Evolutionary conservation across 1,140 invertebrate species (phyloP).

Genomic region (Leptinotarsa texana): DNA sequence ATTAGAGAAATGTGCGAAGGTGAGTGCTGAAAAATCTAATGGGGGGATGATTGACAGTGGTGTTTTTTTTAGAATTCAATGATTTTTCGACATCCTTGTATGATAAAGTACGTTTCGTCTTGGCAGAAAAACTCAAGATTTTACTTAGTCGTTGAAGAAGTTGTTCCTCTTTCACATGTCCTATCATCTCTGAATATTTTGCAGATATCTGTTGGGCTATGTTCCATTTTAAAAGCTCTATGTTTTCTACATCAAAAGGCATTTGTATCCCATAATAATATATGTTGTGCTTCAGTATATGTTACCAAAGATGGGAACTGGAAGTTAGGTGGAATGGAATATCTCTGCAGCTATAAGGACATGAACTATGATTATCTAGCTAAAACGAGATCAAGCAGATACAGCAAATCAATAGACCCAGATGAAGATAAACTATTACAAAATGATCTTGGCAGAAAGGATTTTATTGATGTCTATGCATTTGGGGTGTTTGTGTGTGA

Average conservation of each 20-base stretch:
- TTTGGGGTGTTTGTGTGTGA: slow-evolving; percentile 80
- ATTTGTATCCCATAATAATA: slow-evolving; percentile 77
- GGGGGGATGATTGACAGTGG: not conserved
- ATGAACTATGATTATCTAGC: slow-evolving; percentile 69
- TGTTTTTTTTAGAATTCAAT: slow-evolving; percentile 72
- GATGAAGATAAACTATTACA: slow-evolving; percentile 65
- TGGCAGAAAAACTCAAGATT: slow-evolving; percentile 75
- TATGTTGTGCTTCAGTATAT: slow-evolving; percentile 78
- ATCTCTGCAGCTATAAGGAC: slow-evolving; percentile 71
- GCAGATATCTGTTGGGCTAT: slow-evolving; percentile 78
- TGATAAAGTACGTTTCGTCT: slow-evolving; percentile 77
- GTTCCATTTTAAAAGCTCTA: slow-evolving; percentile 75
- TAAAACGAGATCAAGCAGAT: slow-evolving; percentile 67
- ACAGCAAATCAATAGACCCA: slow-evolving; percentile 68
- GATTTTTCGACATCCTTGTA: slow-evolving; percentile 79
- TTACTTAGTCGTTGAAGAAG: slow-evolving; percentile 76
- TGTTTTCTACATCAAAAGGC: slow-evolving; percentile 80
- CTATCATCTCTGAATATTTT: slow-evolving; percentile 67
- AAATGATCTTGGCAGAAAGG: slow-evolving; percentile 56
- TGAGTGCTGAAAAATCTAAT: slow-evolving; percentile 4
- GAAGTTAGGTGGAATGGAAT: slow-evolving; percentile 82
- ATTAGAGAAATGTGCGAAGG: slow-evolving; percentile 65
- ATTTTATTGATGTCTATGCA: slow-evolving; percentile 76
- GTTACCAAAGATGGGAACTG: slow-evolving; percentile 78
- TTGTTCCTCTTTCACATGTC: slow-evolving; percentile 67